Base-by-base conservation (phyloP, 2,113 vertebrate species). In the Aldabrachelys gigantea region DNA sequence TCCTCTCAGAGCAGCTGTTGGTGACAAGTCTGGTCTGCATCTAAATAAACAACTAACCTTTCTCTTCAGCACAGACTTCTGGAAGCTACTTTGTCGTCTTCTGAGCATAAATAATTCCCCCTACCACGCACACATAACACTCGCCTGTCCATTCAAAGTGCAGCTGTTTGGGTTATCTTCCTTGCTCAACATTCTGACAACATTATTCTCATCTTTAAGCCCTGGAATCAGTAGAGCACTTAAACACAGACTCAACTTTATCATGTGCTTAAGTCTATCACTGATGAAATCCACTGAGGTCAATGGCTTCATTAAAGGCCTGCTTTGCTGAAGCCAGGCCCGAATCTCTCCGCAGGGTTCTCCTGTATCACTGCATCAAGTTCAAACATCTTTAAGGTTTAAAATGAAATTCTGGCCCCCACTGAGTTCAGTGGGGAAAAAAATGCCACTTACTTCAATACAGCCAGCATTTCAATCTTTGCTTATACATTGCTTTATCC, bases 1-100 rank as follows among this genome's bases (percentile, higher is more conserved):
- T 69, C 80, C 91, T 21, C 56, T 90, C 76, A 69, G 52, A 82
- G 50, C 85, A 96, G 82, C 88, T 92, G 90, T 79, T 95, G 93
- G 84, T 81, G 89, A 85, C 56, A 80, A 54, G 52, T 44, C 50
- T 94, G 91, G 69, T 52, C 50, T 92, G 59, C 31, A 57, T 80
- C 85, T 80, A 83, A 91, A 82, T 52, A 56, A 91, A 85, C 29
- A 79, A 56, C 59, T 94, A 91, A 62, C 13, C 89, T 11, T 56
- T 80, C 49, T 94, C 87, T 93, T 81, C 57, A 52, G 56, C 56
- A 83, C 4, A 83, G 25, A 91, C 31, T 85, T 72, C 88, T 76
- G 29, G 53, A 53, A 88, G 49, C 54, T 91, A 7, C 83, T 95
- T 89, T 41, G 17, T 89, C 93, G 95, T 76, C 6, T 85, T 85